Percentiles rank a stretch among this genome's conserved stretches.
Evolutionary conservation across 2,888 invertebrate genomes (phyloP).

Genomic region (Liopterus haemorrhoidalis): DNA sequence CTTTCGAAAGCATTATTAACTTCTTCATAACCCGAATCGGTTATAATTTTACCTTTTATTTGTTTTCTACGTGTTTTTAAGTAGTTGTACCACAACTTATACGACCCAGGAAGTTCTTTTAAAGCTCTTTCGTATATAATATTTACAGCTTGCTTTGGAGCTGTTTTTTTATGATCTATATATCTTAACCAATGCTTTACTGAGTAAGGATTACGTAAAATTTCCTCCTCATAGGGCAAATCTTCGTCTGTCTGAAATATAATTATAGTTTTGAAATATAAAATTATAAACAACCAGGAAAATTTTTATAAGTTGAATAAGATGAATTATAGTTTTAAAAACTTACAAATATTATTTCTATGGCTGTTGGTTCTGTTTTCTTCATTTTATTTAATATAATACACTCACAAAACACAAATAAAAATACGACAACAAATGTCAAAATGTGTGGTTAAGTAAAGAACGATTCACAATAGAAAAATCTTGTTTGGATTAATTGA

Average conservation of each 20-base stretch:
- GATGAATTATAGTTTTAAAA: constrained; percentile 16
- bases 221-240: constrained; percentile 97
- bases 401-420: too few species aligned
- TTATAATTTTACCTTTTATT: constrained; percentile 73
- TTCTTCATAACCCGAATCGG: constrained; percentile 83
- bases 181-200: constrained; percentile 98
- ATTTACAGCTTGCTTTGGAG: constrained; percentile 76
- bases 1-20: constrained; percentile 94
- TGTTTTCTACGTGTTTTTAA: constrained; percentile 79
- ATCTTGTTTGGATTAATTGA: too few species aligned
- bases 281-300: neutral
- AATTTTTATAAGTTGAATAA: neutral
- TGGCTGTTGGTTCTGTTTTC: constrained; percentile 48
- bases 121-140: constrained; percentile 93
- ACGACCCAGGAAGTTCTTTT: constrained; percentile 94
- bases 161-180: constrained; percentile 88
- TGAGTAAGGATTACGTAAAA: constrained; percentile 92
- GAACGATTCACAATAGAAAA: too few species aligned
- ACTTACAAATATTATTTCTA: constrained; percentile 52
- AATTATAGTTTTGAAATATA: too few species aligned
- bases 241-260: constrained; percentile 80
- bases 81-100: constrained; percentile 98
- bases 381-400: too few species aligned
- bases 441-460: too few species aligned
- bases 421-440: too few species aligned